These are phyloP conservation scores for Pemphredon lugubris DNA, from an alignment of 2,888 invertebrate genomes.

Conservation along the genomic window DNA sequence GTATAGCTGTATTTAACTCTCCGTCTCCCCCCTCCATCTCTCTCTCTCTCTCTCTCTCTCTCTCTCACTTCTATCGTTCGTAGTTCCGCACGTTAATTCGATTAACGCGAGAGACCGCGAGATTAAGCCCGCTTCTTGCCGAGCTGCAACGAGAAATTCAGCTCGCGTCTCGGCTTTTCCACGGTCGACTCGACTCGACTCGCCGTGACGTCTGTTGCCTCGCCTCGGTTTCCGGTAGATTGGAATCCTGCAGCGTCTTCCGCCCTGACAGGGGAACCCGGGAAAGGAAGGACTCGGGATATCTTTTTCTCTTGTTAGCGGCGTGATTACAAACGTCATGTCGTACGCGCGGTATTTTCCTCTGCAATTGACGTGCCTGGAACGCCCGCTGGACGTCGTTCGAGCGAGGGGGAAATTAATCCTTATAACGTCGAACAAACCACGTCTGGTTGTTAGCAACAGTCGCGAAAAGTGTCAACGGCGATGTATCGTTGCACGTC, in stretches of 20 bases:
- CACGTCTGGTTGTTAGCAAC: too few species aligned
- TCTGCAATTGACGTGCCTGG: too few species aligned
- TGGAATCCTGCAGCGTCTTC: conserved; percentile 17
- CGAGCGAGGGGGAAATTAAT: too few species aligned
- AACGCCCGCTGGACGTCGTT: too few species aligned
- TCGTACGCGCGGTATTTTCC: too few species aligned
- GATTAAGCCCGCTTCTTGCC: conserved; percentile 26
- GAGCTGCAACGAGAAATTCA: neutral
- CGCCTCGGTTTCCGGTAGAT: conserved; percentile 38
- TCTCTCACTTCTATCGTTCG: conserved; percentile 12
- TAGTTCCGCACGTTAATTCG: conserved; percentile 1
- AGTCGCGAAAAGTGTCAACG: too few species aligned
- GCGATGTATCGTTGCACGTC: too few species aligned
- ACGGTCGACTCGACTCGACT: conserved; percentile 19
- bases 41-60: conserved; percentile 9
- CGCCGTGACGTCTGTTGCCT: conserved; percentile 14
- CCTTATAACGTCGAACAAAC: too few species aligned
- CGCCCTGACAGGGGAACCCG: neutral
- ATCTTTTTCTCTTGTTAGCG: too few species aligned
- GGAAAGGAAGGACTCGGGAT: too few species aligned
- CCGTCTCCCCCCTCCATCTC: too few species aligned
- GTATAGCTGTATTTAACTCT: neutral
- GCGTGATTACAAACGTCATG: too few species aligned
- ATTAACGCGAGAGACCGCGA: conserved; percentile 12
- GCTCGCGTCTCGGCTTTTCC: conserved; percentile 12